These are phyloP conservation scores for Drosophila sechellia DNA, from an alignment of 1,140 invertebrate genomes.

Conservation along the genomic window DNA sequence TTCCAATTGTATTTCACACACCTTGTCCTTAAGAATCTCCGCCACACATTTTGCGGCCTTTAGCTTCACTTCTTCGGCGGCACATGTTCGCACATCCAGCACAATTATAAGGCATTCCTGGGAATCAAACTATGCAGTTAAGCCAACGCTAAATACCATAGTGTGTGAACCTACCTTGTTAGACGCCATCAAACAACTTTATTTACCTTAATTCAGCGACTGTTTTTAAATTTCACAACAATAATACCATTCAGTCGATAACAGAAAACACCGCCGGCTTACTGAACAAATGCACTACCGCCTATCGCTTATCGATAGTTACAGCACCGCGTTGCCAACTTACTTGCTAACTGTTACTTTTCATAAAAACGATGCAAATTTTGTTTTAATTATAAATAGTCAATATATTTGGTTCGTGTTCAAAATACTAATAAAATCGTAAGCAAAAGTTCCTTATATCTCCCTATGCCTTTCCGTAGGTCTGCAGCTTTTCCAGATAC, in stretches of 20 bases:
- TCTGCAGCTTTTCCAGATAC: slow-evolving; percentile 66
- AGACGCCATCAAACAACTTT: slow-evolving; percentile 42
- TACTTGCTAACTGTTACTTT: neutral
- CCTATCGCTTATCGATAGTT: neutral
- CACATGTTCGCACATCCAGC: slow-evolving; percentile 58
- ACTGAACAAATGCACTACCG: neutral
- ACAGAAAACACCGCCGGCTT: neutral
- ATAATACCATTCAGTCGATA: slow-evolving; percentile 1
- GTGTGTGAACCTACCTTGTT: slow-evolving; percentile 50
- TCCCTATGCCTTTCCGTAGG: slow-evolving; percentile 56
- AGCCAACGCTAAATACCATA: neutral
- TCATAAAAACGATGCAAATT: neutral
- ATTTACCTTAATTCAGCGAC: neutral
- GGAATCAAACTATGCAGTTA: neutral
- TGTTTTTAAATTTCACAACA: slow-evolving; percentile 63
- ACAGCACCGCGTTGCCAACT: slow-evolving; percentile 5
- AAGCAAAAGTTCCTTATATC: neutral
- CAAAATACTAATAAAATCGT: neutral
- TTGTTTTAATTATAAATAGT: neutral
- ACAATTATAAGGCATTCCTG: slow-evolving; percentile 66
- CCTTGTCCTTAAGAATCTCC: slow-evolving; percentile 72
- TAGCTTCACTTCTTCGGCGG: slow-evolving; percentile 65
- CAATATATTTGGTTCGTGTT: neutral
- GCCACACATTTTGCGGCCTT: slow-evolving; percentile 63
- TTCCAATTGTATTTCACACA: neutral